Evolutionary conservation across 2,888 invertebrate genomes (phyloP), one percentile per base, ranked within the genome.

Genomic region (Abrostola triplasia): DNA sequence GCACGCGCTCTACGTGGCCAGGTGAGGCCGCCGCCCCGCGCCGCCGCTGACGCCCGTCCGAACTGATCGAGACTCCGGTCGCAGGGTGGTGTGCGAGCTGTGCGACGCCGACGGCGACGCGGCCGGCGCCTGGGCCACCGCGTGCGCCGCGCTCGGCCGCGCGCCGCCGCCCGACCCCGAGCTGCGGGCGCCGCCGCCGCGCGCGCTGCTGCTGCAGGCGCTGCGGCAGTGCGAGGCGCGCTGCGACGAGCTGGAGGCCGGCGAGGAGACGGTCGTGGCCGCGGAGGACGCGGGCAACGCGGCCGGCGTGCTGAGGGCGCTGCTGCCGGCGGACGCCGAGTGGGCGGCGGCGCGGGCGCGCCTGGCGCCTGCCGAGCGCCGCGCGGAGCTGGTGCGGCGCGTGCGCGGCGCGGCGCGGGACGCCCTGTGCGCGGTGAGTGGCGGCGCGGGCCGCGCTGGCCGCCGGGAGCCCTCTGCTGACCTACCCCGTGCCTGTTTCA

Each of bases 1-100:
- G 59, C 61, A 64, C 60, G 76, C 82, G 41, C 83, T 88, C 41
- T 84, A 84, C 79, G 73, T 83, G 38, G 88, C 89, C 59, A 60
- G 71, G 71, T 70, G 24, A 24, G 1, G 24, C 4, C 24, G 24
- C 24, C 24, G 24, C 24, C 24, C 24, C 24, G 24, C 24, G 24
- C 24, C 24, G 24, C 24, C 24, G 24, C 24, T 24, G 24, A 24
- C 11, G 0, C 10, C 42, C 11, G 10, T n/a, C n/a, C n/a, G n/a
- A 38, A 24, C 38, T 12, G 5, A 10, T n/a, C 11, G 11, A 36
- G 42, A 36, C 4, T 8, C 4, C 9, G 8, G 12, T n/a, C 11
- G 35, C 63, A 76, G 76, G 36, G 65, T 76, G 24, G 57, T 52
- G 56, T 50, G 58, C 37, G 76, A 73, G 52, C 38, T 71, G 51